Evolutionary conservation across 2,888 invertebrate species (phyloP), one percentile per base, ranked within the genome.

Genomic region (Pheosia tremula): DNA sequence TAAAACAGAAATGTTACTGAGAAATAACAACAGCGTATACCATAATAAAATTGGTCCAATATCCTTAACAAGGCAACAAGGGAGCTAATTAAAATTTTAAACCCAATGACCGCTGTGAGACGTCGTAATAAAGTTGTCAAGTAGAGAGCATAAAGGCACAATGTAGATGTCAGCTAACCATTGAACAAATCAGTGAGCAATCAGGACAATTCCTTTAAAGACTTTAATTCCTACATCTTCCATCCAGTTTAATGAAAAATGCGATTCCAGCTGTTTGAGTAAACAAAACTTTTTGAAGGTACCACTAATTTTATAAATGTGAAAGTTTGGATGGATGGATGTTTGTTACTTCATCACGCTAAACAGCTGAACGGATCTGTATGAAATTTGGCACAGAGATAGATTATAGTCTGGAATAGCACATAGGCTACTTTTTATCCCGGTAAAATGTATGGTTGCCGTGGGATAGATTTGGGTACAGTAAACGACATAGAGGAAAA

Each of bases 61-160:
- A 83, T 83, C 83, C 83, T 84, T 87, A 88, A 88, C 85, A 86
- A 86, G 86, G 79, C 82, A 84, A 81, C 81, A 80, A 80, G 85
- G 82, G 82, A 81, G 77, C 87, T 88, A 88, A 88, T 88, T 87
- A 88, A 88, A 88, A 86, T 84, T 86, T 85, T 79, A 80, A 81
- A 83, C 78, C 79, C 82, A 85, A 86, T 82, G 83, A 83, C 86
- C 83, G 82, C 74, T 70, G 75, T 75, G 74, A 78, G 81, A 78
- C 76, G 75, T 70, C 69, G 84, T 80, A 85, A 83, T 88, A 88
- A 88, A 88, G 74, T 83, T 87, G 84, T 85, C 83, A 80, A 77
- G 78, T 63, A 66, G 68, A 74, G 72, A 77, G 79, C 79, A 78
- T 86, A 85, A 85, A 86, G 80, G 67, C 75, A 74, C 75, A 76